Percentiles rank a stretch among this genome's conserved stretches.
These are phyloP conservation scores for Pimephales promelas DNA, from an alignment of 2,113 vertebrate species.

Conservation along the genomic window DNA sequence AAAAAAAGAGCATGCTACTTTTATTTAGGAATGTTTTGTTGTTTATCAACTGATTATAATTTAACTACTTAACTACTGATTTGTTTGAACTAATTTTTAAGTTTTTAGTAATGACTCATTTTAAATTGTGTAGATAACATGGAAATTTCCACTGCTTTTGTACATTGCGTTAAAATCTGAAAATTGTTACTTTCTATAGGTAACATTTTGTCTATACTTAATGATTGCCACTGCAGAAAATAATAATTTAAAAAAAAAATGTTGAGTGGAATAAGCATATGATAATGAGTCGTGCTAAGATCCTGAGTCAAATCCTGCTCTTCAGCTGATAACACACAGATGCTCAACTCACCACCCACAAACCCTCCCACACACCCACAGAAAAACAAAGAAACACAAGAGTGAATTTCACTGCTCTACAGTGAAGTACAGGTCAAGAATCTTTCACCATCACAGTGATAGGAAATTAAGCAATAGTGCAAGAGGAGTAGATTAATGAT, in stretches of 20 bases:
- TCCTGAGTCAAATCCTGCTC: not conserved
- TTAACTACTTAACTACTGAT: too few species aligned
- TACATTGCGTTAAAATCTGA: too few species aligned
- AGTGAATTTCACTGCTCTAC: constrained; percentile 36
- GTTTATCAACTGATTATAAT: too few species aligned
- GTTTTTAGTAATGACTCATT: too few species aligned
- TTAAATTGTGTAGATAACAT: too few species aligned
- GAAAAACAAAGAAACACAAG: constrained; percentile 31
- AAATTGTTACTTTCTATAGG: too few species aligned
- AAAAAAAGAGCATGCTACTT: too few species aligned
- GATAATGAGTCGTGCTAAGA: not conserved
- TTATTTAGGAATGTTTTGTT: too few species aligned
- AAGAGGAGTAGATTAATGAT: constrained; percentile 3
- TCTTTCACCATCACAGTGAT: not conserved
- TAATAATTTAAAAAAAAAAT: not conserved
- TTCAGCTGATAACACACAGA: not conserved
- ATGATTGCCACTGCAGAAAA: not conserved
- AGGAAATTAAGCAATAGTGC: not conserved
- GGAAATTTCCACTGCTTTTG: too few species aligned
- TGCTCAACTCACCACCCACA: constrained; percentile 33
- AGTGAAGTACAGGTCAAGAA: constrained; percentile 20
- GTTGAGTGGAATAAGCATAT: not conserved
- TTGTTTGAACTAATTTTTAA: too few species aligned
- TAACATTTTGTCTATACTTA: not conserved
- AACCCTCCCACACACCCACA: constrained; percentile 38